Evolutionary conservation across 1,140 invertebrate genomes (phyloP).

Genomic region (Ruditapes philippinarum): DNA sequence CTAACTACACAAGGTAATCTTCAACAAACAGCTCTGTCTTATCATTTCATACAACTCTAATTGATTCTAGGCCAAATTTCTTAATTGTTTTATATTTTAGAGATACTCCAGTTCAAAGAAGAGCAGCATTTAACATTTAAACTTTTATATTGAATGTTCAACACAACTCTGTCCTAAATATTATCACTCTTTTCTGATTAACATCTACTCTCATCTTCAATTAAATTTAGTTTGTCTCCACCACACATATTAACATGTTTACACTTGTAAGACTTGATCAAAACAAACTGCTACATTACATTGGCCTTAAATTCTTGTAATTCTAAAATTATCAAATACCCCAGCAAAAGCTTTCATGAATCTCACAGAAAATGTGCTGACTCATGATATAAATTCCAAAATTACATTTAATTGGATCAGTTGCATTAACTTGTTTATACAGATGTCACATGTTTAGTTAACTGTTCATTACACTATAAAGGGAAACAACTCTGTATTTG

Average conservation of each 20-base stretch:
- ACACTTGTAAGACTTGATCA: too few relatives aligned
- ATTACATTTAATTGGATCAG: constrained; percentile 13
- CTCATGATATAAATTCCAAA: not conserved
- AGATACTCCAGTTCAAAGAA: too few relatives aligned
- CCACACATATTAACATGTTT: too few relatives aligned
- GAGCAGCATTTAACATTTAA: too few relatives aligned
- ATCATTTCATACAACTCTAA: constrained; percentile 2
- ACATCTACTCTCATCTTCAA: too few relatives aligned
- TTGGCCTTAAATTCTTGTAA: not conserved
- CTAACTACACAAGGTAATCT: constrained; percentile 29
- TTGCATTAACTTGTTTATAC: constrained; percentile 5
- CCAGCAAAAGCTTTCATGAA: not conserved
- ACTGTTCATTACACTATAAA: too few relatives aligned
- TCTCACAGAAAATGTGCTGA: not conserved
- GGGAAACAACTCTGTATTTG: too few relatives aligned
- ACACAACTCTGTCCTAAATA: too few relatives aligned
- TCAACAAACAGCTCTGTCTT: constrained; percentile 11
- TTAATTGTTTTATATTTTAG: not conserved
- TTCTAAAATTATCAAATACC: not conserved
- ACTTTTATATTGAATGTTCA: too few relatives aligned
- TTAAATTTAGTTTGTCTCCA: too few relatives aligned
- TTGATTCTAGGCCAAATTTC: constrained; percentile 20
- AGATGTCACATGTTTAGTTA: too few relatives aligned
- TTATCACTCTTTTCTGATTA: too few relatives aligned
- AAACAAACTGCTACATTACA: not conserved